These are phyloP conservation scores for Meandrusa payeni DNA, from an alignment of 2,888 invertebrate genomes.

Conservation along the genomic window DNA sequence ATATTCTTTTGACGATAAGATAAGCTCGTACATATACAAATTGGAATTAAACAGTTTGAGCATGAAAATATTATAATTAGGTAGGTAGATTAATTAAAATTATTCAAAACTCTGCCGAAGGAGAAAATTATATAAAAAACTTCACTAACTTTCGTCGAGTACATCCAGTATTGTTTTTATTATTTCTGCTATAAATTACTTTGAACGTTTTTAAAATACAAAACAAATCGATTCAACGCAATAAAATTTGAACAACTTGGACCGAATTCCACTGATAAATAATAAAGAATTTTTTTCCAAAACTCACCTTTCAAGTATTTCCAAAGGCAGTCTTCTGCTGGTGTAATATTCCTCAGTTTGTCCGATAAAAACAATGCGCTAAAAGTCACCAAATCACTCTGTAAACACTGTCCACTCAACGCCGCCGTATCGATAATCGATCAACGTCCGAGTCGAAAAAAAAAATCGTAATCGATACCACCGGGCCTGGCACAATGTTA, in stretches of 20 bases:
- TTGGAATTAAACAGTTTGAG: no score
- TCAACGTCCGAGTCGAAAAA: constrained; percentile 34
- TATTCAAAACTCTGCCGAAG: no score
- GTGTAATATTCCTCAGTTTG: constrained; percentile 74
- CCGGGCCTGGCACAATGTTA: constrained; percentile 45
- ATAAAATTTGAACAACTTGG: constrained; percentile 42
- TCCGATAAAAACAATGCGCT: constrained; percentile 51
- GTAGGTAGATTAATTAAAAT: no score
- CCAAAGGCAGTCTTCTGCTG: constrained; percentile 66
- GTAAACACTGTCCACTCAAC: constrained; percentile 56
- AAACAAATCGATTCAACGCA: neutral
- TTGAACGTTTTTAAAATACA: neutral
- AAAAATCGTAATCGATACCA: constrained; percentile 32
- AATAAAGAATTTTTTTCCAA: constrained; percentile 5
- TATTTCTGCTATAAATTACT: no score
- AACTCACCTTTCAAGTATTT: constrained; percentile 72
- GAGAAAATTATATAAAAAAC: no score
- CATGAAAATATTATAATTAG: no score
- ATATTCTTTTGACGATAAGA: no score
- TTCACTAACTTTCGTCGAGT: no score
- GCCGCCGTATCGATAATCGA: constrained; percentile 33
- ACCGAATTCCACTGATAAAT: constrained; percentile 46
- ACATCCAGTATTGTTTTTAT: no score
- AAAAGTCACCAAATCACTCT: constrained; percentile 61
- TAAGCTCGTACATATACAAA: no score